These are phyloP conservation scores for Cheilosia soror DNA, from an alignment of 2,888 invertebrate species.

Conservation along the genomic window DNA sequence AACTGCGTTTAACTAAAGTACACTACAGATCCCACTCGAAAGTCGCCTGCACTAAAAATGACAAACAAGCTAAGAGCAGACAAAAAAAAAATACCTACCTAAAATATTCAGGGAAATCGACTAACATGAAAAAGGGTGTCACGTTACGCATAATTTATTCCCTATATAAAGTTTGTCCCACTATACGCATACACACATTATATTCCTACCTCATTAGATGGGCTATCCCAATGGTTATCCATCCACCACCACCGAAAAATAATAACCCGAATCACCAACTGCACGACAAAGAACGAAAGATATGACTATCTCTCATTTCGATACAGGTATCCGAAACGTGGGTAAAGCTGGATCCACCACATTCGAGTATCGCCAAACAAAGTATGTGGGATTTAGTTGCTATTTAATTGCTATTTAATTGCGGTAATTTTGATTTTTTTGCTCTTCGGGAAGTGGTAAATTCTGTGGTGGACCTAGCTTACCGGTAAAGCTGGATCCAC, in stretches of 20 bases:
- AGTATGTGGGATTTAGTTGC: too few relatives aligned
- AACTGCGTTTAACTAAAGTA: slow-evolving; percentile 23
- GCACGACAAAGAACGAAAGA: slow-evolving; percentile 49
- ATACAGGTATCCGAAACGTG: slow-evolving; percentile 60
- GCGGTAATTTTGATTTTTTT: too few relatives aligned
- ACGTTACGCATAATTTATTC: slow-evolving; percentile 74
- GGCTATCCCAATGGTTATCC: slow-evolving; percentile 46
- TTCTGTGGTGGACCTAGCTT: too few relatives aligned
- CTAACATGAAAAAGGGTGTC: slow-evolving; percentile 71
- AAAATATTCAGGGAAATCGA: slow-evolving; percentile 39
- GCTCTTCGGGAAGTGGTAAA: too few relatives aligned
- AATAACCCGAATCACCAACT: slow-evolving; percentile 56
- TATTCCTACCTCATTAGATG: slow-evolving; percentile 53
- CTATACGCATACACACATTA: slow-evolving; percentile 9
- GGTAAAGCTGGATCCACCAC: too few relatives aligned
- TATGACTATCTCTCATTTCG: slow-evolving; percentile 56
- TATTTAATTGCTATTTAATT: too few relatives aligned
- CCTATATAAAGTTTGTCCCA: slow-evolving; percentile 29
- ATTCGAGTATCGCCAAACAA: too few relatives aligned
- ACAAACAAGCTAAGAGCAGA: slow-evolving; percentile 39
- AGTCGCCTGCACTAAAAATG: slow-evolving; percentile 44
- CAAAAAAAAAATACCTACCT: slow-evolving; percentile 12
- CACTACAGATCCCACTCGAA: not conserved
- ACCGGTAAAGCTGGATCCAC: too few relatives aligned
- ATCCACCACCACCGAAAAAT: slow-evolving; percentile 37